These are phyloP conservation scores for Brachymystax lenok DNA, from an alignment of 2,797 vertebrate species.

Conservation along the genomic window DNA sequence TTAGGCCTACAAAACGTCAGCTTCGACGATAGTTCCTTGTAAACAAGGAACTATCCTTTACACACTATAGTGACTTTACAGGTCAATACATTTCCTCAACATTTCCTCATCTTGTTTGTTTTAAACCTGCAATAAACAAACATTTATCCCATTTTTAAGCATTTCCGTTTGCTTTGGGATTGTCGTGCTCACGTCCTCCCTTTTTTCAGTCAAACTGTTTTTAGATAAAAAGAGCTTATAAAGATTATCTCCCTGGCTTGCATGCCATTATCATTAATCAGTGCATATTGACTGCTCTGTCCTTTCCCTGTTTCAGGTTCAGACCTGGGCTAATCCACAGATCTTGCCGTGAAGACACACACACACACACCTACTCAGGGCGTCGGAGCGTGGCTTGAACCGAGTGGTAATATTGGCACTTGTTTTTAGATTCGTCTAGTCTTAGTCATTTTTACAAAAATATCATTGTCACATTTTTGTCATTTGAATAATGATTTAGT, in stretches of 20 bases:
- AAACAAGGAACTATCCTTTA: too few relatives aligned
- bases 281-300: constrained; percentile 85
- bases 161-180: constrained; percentile 62
- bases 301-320: constrained; percentile 84
- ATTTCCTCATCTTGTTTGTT: too few relatives aligned
- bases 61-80: too few relatives aligned
- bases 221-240: constrained; percentile 85
- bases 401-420: constrained; percentile 19
- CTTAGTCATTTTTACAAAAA: too few relatives aligned
- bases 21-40: too few relatives aligned
- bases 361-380: constrained; percentile 54
- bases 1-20: too few relatives aligned
- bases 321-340: constrained; percentile 81
- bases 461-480: too few relatives aligned
- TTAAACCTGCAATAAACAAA: constrained; percentile 46
- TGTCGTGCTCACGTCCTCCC: constrained; percentile 33
- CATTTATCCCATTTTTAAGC: constrained; percentile 55
- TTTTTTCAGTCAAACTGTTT: constrained; percentile 76
- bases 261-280: constrained; percentile 88
- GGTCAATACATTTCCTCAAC: too few relatives aligned
- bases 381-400: constrained; percentile 62
- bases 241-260: constrained; percentile 85
- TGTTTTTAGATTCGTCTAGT: too few relatives aligned
- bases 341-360: constrained; percentile 74
- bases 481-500: too few relatives aligned